A percentile compares a stretch with the other conserved stretches of the same genome.
phyloP scores from a whole-genome alignment of 2,113 vertebrate species.

The Percina caprodes region DNA sequence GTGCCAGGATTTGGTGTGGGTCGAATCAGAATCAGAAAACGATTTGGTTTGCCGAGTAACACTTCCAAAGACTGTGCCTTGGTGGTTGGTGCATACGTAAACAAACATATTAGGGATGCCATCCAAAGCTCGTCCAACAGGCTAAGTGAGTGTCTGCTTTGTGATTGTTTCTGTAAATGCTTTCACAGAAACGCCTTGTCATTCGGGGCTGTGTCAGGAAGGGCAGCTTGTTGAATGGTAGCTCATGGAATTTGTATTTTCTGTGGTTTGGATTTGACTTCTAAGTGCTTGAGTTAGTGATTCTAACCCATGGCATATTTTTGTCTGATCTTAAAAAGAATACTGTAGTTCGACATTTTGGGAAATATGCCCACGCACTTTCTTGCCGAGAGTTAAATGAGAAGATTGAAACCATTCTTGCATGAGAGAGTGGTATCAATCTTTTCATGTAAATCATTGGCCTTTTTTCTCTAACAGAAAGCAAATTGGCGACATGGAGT shows the following conservation, averaged over 20 bases:
- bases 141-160: conserved; percentile 3
- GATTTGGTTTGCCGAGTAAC: too few species aligned
- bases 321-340: too few species aligned
- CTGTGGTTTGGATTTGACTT: not conserved
- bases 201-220: not conserved
- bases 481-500: not conserved
- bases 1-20: too few species aligned
- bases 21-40: too few species aligned
- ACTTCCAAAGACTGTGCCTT: too few species aligned
- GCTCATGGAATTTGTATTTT: not conserved
- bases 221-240: not conserved
- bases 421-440: too few species aligned
- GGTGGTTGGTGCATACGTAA: too few species aligned
- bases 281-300: not conserved
- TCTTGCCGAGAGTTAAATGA: too few species aligned
- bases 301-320: too few species aligned
- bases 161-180: not conserved
- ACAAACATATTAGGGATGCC: not conserved
- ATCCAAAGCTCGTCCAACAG: conserved; percentile 44
- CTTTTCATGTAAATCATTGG: not conserved
- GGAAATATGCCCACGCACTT: too few species aligned
- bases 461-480: not conserved
- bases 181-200: not conserved
- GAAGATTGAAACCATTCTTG: too few species aligned
- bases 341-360: too few species aligned